Evolutionary conservation across 2,797 vertebrate species (phyloP).

Genomic region (Xiphophorus birchmanni): DNA sequence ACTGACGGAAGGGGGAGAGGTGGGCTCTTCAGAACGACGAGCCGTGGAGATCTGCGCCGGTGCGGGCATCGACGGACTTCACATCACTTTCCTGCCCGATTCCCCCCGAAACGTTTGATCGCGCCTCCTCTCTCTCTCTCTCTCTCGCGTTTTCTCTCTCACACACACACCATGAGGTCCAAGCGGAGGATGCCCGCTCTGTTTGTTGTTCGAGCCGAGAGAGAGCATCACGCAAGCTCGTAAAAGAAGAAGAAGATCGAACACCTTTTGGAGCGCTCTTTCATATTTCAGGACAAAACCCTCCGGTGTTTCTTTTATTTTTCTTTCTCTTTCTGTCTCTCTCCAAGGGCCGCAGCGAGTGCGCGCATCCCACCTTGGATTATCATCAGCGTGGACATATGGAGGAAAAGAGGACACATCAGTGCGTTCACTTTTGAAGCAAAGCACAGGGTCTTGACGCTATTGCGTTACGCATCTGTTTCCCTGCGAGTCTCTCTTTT

Average conservation of each 20-base stretch:
- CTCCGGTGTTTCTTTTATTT: slow-evolving; percentile 21
- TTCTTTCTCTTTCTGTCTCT: background rate
- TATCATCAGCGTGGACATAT: slow-evolving; percentile 70
- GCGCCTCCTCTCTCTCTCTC: background rate
- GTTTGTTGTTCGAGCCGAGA: slow-evolving; percentile 33
- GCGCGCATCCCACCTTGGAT: slow-evolving; percentile 56
- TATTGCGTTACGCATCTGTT: slow-evolving; percentile 72
- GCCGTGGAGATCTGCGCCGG: slow-evolving; percentile 60
- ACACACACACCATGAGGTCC: slow-evolving; percentile 38
- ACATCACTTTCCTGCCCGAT: background rate
- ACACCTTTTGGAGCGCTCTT: slow-evolving; percentile 62
- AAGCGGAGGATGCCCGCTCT: slow-evolving; percentile 48
- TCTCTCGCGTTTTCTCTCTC: background rate
- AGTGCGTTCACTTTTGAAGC: slow-evolving; percentile 72
- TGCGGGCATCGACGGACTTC: slow-evolving; percentile 40
- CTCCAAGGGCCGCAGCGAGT: slow-evolving; percentile 33
- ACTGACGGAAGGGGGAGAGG: slow-evolving; percentile 38
- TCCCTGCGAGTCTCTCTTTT: slow-evolving; percentile 32
- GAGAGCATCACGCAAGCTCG: slow-evolving; percentile 65
- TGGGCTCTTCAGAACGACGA: slow-evolving; percentile 34
- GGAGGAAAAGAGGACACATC: slow-evolving; percentile 60
- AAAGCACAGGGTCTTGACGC: slow-evolving; percentile 66
- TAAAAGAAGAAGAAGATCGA: slow-evolving; percentile 43
- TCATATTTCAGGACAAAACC: slow-evolving; percentile 50
- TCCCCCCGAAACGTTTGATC: slow-evolving; percentile 2